Conservation (phyloP, 1,140 invertebrate species). For the Rhopalosiphum padi region DNA sequence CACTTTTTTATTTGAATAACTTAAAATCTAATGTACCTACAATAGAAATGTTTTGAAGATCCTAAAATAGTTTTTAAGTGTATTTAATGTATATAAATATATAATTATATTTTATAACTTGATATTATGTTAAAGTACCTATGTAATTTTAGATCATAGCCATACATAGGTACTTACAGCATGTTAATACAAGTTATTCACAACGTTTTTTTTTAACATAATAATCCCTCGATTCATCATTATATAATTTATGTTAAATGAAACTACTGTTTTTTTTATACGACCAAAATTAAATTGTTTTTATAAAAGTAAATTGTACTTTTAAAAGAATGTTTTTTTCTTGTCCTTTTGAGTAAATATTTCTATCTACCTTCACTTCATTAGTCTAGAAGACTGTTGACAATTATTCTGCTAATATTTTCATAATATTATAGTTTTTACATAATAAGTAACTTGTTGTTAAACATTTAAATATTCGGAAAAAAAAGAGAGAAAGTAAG, state of each 20-base stretch:
- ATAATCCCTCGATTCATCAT: background rate
- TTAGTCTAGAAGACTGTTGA: background rate
- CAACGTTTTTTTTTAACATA: background rate
- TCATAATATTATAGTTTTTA: background rate
- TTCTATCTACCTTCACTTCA: background rate
- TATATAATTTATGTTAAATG: background rate
- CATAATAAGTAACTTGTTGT: background rate
- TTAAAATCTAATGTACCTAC: background rate
- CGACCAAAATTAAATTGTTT: too few species aligned
- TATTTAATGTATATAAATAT: background rate
- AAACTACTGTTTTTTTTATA: background rate
- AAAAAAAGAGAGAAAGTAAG: too few species aligned
- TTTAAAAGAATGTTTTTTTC: constrained; percentile 2
- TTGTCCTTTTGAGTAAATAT: background rate
- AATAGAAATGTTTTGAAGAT: background rate
- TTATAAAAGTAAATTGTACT: background rate
- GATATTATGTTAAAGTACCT: background rate
- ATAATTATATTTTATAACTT: background rate
- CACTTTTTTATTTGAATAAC: background rate
- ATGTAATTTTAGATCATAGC: background rate
- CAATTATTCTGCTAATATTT: background rate
- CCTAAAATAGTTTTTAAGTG: background rate
- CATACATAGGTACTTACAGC: background rate
- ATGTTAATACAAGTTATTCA: background rate
- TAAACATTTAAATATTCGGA: background rate